Conservation (phyloP, 1,140 invertebrate genomes). For the Scaptomyza montana region DNA sequence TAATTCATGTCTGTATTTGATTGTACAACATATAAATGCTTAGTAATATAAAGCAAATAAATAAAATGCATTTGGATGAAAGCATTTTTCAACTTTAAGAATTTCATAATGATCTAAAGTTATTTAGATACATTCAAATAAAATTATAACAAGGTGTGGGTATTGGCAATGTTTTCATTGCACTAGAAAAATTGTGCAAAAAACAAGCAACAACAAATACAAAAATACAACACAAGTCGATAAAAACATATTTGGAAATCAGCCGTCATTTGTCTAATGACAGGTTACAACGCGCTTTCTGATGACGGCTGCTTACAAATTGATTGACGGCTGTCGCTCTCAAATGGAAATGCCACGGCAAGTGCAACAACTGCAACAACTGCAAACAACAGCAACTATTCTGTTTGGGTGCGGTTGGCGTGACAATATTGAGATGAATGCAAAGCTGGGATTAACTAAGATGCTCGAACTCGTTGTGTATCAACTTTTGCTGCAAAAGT, state of each 20-base stretch:
- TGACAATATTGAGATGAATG: constrained; percentile 65
- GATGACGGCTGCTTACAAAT: constrained; percentile 65
- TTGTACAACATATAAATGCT: no score
- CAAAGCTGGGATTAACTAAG: constrained; percentile 58
- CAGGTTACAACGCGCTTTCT: constrained; percentile 43
- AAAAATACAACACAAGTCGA: no score
- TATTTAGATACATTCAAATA: not conserved
- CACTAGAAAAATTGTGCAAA: constrained; percentile 63
- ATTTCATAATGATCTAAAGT: no score
- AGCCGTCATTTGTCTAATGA: constrained; percentile 79
- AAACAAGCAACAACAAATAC: constrained; percentile 54
- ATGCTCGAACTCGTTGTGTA: constrained; percentile 6
- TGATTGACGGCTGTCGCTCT: constrained; percentile 75
- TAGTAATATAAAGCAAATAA: no score
- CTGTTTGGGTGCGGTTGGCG: constrained; percentile 53
- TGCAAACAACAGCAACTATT: constrained; percentile 10
- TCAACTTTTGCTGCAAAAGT: not conserved
- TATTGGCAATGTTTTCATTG: constrained; percentile 33
- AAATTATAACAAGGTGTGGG: not conserved
- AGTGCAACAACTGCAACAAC: constrained; percentile 41
- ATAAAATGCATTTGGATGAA: no score
- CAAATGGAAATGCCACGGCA: constrained; percentile 70
- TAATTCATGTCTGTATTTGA: no score
- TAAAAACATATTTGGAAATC: constrained; percentile 64
- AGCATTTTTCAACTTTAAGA: no score